A percentile compares a stretch with the other conserved stretches of the same genome.
These are phyloP conservation scores for Agriopis aurantiaria DNA, from an alignment of 2,888 invertebrate species.

Conservation along the genomic window DNA sequence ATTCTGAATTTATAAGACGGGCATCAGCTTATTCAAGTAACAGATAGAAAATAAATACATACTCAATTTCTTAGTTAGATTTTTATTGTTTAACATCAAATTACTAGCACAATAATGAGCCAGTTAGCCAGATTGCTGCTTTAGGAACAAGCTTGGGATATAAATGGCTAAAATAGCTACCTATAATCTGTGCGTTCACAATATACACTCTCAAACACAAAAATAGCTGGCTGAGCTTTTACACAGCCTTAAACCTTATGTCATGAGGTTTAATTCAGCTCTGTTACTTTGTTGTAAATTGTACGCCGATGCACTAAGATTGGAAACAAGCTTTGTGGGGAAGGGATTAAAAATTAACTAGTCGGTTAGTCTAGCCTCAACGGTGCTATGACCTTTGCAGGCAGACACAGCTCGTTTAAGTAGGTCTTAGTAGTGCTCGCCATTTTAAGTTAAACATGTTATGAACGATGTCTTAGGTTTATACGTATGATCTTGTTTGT, in stretches of 20 bases:
- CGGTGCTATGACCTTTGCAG: conserved; percentile 51
- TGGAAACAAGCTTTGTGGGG: conserved; percentile 46
- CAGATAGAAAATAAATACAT: no score
- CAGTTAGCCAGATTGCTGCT: conserved; percentile 9
- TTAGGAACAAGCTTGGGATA: conserved; percentile 29
- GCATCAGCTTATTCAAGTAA: no score
- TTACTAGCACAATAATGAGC: conserved; percentile 26
- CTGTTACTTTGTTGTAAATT: conserved; percentile 15
- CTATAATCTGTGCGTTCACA: conserved; percentile 39
- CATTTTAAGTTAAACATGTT: conserved; percentile 24
- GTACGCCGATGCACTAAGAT: conserved; percentile 43
- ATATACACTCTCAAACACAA: conserved; percentile 16
- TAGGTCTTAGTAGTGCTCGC: conserved; percentile 27
- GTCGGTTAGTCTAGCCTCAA: conserved; percentile 56
- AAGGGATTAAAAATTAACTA: conserved; percentile 58
- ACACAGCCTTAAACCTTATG: conserved; percentile 18
- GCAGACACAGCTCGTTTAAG: conserved; percentile 35
- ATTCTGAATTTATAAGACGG: no score
- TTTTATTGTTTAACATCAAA: conserved; percentile 19
- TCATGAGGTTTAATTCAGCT: conserved; percentile 28
- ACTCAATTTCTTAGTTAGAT: no score
- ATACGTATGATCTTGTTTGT: background rate
- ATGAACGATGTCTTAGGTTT: conserved; percentile 3
- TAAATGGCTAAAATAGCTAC: conserved; percentile 45
- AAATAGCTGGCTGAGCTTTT: background rate